These are phyloP conservation scores for Baronia brevicornis DNA, from an alignment of 2,888 invertebrate species.

Conservation along the genomic window DNA sequence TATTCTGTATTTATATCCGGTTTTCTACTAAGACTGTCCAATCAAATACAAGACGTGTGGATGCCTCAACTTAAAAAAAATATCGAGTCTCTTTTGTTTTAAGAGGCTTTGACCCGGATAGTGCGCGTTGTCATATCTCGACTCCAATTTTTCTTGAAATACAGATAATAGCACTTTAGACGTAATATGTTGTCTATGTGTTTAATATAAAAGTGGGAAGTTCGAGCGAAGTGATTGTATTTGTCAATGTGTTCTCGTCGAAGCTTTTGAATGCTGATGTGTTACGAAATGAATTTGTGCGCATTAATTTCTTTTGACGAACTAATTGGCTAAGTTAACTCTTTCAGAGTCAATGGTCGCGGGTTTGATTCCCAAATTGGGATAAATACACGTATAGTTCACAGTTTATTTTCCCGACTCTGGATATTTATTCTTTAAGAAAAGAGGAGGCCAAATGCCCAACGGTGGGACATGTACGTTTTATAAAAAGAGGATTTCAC, in stretches of 20 bases:
- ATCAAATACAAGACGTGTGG: conserved; percentile 2
- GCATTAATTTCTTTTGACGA: no score
- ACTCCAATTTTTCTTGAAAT: conserved; percentile 11
- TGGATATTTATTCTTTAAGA: no score
- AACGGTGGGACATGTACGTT: no score
- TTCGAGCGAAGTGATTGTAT: conserved; percentile 7
- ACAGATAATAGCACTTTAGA: conserved; percentile 11
- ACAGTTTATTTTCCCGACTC: no score
- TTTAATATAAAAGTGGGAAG: conserved; percentile 13
- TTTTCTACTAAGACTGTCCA: background rate
- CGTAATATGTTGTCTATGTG: conserved; percentile 9
- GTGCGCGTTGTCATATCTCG: conserved; percentile 11
- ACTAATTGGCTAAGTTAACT: no score
- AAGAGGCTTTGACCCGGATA: conserved; percentile 9
- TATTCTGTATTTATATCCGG: no score
- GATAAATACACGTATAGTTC: no score
- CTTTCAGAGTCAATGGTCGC: no score
- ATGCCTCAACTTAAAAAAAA: conserved; percentile 1
- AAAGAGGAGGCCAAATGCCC: no score
- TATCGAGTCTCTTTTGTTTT: conserved; percentile 8
- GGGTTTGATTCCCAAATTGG: no score
- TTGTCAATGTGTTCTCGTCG: conserved; percentile 8
- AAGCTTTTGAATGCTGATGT: conserved; percentile 3
- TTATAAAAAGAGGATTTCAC: no score
- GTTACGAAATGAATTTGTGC: no score